Conservation (phyloP, 2,113 vertebrate genomes). For the Eleginops maclovinus region DNA sequence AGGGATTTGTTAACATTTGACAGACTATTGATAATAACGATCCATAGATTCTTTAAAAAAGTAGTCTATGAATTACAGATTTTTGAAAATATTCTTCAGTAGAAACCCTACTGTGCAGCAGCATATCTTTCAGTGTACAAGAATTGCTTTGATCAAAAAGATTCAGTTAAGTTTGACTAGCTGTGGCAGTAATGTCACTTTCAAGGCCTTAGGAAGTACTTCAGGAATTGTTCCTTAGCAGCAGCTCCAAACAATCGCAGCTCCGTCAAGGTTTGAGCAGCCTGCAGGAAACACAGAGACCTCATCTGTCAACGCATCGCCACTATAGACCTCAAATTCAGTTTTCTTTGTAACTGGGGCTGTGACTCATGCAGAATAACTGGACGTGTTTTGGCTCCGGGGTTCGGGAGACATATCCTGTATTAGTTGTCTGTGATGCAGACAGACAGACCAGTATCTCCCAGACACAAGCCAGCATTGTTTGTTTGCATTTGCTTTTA, state of each 20-base stretch:
- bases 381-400: slow-evolving; percentile 57
- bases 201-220: slow-evolving; percentile 45
- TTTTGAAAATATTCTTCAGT: background rate
- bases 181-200: slow-evolving; percentile 29
- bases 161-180: slow-evolving; percentile 29
- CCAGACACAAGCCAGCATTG: slow-evolving; percentile 60
- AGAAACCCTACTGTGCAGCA: slow-evolving; percentile 5
- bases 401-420: slow-evolving; percentile 40
- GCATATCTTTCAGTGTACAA: background rate
- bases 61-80: background rate
- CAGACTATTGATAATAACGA: no score
- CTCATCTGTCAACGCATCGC: slow-evolving; percentile 59
- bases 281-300: slow-evolving; percentile 46
- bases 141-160: slow-evolving; percentile 33
- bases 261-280: slow-evolving; percentile 40
- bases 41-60: background rate
- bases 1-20: no score
- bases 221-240: slow-evolving; percentile 46
- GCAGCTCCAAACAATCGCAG: slow-evolving; percentile 30
- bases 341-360: slow-evolving; percentile 46
- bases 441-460: slow-evolving; percentile 55
- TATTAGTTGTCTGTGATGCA: slow-evolving; percentile 51
- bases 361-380: slow-evolving; percentile 59
- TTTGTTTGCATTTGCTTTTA: slow-evolving; percentile 75
- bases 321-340: slow-evolving; percentile 40